Evolutionary conservation across 2,888 invertebrate genomes (phyloP), one percentile per base, ranked within the genome.

Genomic region (Yponomeuta cagnagella): DNA sequence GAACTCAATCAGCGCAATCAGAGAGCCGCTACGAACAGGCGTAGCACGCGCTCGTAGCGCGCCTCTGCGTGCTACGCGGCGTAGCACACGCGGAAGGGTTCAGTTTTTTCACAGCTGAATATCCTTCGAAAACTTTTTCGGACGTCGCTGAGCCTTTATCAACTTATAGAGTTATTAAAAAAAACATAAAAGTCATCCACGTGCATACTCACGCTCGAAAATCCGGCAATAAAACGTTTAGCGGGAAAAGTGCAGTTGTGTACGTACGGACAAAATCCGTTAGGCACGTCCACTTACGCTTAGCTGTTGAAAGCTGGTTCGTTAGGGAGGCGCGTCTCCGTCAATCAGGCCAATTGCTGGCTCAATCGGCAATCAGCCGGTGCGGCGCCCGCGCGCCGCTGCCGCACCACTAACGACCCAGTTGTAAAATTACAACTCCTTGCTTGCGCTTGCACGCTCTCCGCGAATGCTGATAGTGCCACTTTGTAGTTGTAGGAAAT

Each of bases 341-440:
- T 92, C 92, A 92, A 92, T 92, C 92, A 91, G 87, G 89, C 85
- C 92, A 91, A 92, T 92, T 90, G 92, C 87, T 88, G 88, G 73
- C 88, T 92, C 92, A 92, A 92, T 92, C 91, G 92, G 89, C 92
- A 93, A 93, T 92, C 92, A 92, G 85, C 84, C 83, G 81, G 82
- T 78, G 77, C 75, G 74, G 74, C 78, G 77, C 82, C 72, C 72
- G 72, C 75, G 72, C 74, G 66, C 52, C 66, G 82, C 79, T 78
- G 75, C 73, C 74, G 74, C 78, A 77, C 82, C 82, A 80, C 85
- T 90, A 90, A 90, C 90, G 90, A 90, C 85, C 80, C 85, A 76
- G 80, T 83, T 81, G 78, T 80, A 80, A 84, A 85, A 84, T 81
- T 80, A 84, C 85, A 87, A 89, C 88, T 89, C 87, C 89, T 88